Evolutionary conservation across 2,888 invertebrate genomes (phyloP).

Genomic region (Proisotoma minuta): DNA sequence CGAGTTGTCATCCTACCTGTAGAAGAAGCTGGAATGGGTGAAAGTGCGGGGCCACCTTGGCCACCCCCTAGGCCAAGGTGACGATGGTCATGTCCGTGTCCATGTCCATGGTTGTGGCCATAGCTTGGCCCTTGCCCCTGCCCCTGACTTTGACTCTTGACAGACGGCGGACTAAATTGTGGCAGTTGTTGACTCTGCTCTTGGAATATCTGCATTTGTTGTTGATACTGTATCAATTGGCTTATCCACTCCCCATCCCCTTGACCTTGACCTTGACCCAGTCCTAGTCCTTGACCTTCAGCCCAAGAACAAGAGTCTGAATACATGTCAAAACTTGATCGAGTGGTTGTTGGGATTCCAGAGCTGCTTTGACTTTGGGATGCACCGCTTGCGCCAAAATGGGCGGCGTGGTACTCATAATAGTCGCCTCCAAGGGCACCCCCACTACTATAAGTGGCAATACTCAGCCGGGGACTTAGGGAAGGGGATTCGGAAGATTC

Average conservation of each 20-base stretch:
- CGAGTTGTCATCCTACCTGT: not conserved
- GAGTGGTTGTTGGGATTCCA: not conserved
- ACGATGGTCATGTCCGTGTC: too few relatives aligned
- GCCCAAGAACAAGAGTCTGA: too few relatives aligned
- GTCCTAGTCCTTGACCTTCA: not conserved
- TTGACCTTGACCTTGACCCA: not conserved
- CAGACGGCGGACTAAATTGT: too few relatives aligned
- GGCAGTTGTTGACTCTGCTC: too few relatives aligned
- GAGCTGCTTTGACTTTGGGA: not conserved
- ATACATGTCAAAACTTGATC: constrained; percentile 3
- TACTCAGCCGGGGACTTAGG: constrained; percentile 45
- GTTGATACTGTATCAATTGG: not conserved
- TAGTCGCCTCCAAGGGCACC: constrained; percentile 18
- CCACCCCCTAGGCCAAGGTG: too few relatives aligned
- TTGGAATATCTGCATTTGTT: constrained; percentile 4
- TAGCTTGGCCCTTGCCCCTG: too few relatives aligned
- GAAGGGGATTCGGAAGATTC: constrained; percentile 47
- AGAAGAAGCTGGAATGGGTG: not conserved
- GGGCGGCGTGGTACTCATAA: not conserved
- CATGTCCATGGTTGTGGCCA: too few relatives aligned
- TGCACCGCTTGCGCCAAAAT: too few relatives aligned
- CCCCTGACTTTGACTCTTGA: too few relatives aligned
- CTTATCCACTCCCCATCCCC: not conserved
- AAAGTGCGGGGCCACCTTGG: not conserved
- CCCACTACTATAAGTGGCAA: constrained; percentile 44